phyloP scores from a whole-genome alignment of 2,888 invertebrate genomes.

The Netelia melanura region DNA sequence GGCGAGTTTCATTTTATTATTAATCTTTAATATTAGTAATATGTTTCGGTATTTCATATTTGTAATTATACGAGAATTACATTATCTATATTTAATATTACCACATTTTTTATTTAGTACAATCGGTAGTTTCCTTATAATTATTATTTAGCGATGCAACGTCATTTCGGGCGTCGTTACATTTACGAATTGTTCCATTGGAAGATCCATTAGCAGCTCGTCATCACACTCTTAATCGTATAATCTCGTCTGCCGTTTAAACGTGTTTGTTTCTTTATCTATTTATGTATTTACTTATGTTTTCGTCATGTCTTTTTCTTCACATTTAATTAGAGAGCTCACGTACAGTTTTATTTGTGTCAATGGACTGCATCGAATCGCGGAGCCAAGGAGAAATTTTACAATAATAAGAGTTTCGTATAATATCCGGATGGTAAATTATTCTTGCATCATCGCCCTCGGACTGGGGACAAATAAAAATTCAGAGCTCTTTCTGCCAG shows the following conservation, averaged over 20 bases:
- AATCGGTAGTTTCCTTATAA: slow-evolving; percentile 70
- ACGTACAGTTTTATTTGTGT: slow-evolving; percentile 59
- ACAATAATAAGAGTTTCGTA: background rate
- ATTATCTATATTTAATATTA: slow-evolving; percentile 73
- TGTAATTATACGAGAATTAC: slow-evolving; percentile 79
- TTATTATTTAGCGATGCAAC: slow-evolving; percentile 68
- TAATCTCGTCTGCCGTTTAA: slow-evolving; percentile 37
- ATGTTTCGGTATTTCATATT: slow-evolving; percentile 80
- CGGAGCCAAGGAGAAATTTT: slow-evolving; percentile 57
- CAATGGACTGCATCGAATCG: slow-evolving; percentile 59
- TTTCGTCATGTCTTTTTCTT: slow-evolving; percentile 32
- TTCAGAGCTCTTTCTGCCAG: slow-evolving; percentile 58
- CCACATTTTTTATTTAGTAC: slow-evolving; percentile 68
- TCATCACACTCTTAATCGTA: slow-evolving; percentile 55
- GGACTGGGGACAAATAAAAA: background rate
- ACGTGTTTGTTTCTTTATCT: slow-evolving; percentile 11
- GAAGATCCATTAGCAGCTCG: slow-evolving; percentile 68
- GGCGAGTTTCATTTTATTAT: slow-evolving; percentile 69
- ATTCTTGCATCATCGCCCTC: background rate
- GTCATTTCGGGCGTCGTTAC: slow-evolving; percentile 65
- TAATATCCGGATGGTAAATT: slow-evolving; percentile 16
- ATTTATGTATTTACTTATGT: slow-evolving; percentile 7
- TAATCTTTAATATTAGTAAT: slow-evolving; percentile 76
- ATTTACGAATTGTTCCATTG: slow-evolving; percentile 69
- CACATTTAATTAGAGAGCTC: slow-evolving; percentile 59